Conservation (phyloP, 2,888 invertebrate species). For the Drosophila infuscata region DNA sequence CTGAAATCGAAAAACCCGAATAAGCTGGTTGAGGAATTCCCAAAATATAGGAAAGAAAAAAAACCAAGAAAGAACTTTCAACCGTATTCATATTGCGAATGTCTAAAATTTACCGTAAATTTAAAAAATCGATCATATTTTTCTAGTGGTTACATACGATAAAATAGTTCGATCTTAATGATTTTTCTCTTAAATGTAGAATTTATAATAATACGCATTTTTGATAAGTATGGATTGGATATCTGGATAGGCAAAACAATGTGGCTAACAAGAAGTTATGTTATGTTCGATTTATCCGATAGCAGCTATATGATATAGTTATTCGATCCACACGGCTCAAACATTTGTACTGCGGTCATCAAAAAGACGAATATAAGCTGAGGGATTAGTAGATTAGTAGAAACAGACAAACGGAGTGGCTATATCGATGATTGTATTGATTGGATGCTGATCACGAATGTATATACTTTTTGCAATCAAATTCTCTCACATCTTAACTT, state of each 20-base stretch:
- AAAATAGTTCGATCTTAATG: background rate
- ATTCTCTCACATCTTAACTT: background rate
- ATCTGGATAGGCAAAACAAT: background rate
- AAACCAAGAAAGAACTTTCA: background rate
- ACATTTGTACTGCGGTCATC: background rate
- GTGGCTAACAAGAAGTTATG: background rate
- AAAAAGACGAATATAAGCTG: background rate
- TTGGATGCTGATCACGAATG: background rate
- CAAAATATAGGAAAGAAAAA: background rate
- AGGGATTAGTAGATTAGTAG: background rate
- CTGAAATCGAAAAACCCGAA: conserved; percentile 22
- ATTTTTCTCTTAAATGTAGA: background rate
- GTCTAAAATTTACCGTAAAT: background rate
- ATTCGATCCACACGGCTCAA: background rate
- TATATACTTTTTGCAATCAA: background rate
- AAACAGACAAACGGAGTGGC: background rate
- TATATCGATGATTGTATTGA: background rate
- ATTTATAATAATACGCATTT: background rate
- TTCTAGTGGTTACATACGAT: background rate
- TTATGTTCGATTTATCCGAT: background rate
- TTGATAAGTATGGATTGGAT: background rate
- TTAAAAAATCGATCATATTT: background rate
- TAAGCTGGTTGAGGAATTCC: background rate
- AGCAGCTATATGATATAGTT: background rate
- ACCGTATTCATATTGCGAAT: background rate